A percentile compares a stretch with the other conserved stretches of the same genome.
These are phyloP conservation scores for Drosophila fuyamai DNA, from an alignment of 1,140 invertebrate genomes.

Conservation along the genomic window DNA sequence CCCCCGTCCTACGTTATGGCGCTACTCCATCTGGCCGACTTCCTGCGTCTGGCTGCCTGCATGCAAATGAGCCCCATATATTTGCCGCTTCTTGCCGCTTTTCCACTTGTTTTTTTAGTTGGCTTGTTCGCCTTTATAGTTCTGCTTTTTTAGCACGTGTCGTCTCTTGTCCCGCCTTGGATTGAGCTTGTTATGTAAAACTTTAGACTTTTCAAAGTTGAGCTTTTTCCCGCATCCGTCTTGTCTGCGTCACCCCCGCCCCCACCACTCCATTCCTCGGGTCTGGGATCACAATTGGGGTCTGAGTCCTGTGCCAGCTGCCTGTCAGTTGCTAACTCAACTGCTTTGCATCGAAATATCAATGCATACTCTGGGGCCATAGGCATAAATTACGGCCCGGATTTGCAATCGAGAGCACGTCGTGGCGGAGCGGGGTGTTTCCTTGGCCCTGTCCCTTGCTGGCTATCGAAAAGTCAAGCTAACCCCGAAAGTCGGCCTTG, in stretches of 20 bases:
- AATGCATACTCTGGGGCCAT: conserved; percentile 62
- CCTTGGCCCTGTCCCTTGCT: too few relatives aligned
- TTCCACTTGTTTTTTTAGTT: conserved; percentile 25
- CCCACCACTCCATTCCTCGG: too few relatives aligned
- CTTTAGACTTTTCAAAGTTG: conserved; percentile 51
- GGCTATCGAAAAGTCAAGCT: conserved; percentile 1
- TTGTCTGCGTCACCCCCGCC: not conserved
- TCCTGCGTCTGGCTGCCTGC: conserved; percentile 45
- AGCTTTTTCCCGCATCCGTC: conserved; percentile 1
- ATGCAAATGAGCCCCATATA: conserved; percentile 77
- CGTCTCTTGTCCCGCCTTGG: conserved; percentile 48
- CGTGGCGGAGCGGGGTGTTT: too few relatives aligned
- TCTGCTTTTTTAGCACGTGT: conserved; percentile 9
- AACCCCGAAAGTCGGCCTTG: not conserved
- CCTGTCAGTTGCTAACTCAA: conserved; percentile 68
- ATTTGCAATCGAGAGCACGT: conserved; percentile 14
- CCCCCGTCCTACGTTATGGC: conserved; percentile 1
- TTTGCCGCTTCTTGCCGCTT: conserved; percentile 30
- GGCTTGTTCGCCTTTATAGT: conserved; percentile 6
- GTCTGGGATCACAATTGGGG: conserved; percentile 3
- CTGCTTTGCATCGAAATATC: conserved; percentile 79
- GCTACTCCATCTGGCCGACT: conserved; percentile 21
- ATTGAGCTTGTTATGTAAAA: conserved; percentile 67
- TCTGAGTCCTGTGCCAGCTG: conserved; percentile 31
- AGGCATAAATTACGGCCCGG: conserved; percentile 67